Base-by-base conservation (phyloP, 2,797 vertebrate species). In the Ateles fusciceps region DNA sequence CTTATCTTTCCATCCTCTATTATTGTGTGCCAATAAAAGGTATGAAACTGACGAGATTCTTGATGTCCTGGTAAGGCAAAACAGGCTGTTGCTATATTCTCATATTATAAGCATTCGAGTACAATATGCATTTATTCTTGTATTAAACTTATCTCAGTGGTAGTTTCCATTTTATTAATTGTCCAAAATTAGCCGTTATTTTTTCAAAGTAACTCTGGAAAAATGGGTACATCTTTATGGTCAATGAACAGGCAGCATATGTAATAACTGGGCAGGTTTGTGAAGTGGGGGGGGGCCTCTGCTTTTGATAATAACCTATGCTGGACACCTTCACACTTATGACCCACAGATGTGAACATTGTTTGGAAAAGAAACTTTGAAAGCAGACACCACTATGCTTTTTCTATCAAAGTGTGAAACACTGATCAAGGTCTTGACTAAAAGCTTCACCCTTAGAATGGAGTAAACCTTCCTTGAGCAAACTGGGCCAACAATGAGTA, bases 271-370 rank as follows among this genome's bases (percentile, higher is more conserved):
- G 21, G n/a, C 10, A 83, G 19, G 55, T 94, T 46, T 93, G 9
- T 44, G 57, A 79, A 96, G 57, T 39, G n/a, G 4, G 44, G 4
- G 44, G 42, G 8, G 50, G 48, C n/a, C 59, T 92, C 14, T 76
- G 13, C 28, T 83, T 97, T 90, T 92, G 21, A 74, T 55, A 88
- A 89, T 48, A 89, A 95, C 75, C 50, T 90, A 36, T 87, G 42
- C 33, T 94, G 33, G 84, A 44, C 24, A 71, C 94, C 74, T 79
- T 86, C 52, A 84, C 11, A 50, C 83, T 80, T 93, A 61, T 76
- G 61, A 90, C 7, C 39, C 14, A 39, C 26, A 95, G 81, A 19
- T 83, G 0, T 95, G 85, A 94, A 92, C 44, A 75, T 75, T 48
- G 84, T 10, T 91, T 64, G 87, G 55, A 36, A 83, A 95, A 68